Evolutionary conservation across 2,888 invertebrate species (phyloP).

Genomic region (Hypselothyrea guttata): DNA sequence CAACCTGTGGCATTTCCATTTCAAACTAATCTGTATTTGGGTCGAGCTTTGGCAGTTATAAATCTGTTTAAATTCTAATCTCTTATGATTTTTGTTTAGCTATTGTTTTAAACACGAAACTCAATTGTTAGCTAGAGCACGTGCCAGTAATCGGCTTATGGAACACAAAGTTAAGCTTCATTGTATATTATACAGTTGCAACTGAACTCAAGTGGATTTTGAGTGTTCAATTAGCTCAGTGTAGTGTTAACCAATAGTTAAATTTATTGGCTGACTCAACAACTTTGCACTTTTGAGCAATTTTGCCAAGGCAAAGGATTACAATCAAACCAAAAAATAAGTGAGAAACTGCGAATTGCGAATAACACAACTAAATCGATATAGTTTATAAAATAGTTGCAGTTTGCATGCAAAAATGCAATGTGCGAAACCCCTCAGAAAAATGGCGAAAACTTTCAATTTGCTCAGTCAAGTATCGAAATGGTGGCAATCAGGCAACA

Average conservation of each 20-base stretch:
- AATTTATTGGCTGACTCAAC: conserved; percentile 50
- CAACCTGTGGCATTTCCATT: too few relatives aligned
- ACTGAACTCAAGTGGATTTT: conserved; percentile 30
- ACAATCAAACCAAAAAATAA: too few relatives aligned
- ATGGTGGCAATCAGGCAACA: conserved; percentile 48
- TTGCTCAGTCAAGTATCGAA: conserved; percentile 58
- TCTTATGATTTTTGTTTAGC: too few relatives aligned
- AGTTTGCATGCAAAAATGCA: conserved; percentile 31
- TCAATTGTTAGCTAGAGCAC: too few relatives aligned
- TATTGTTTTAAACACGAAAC: too few relatives aligned
- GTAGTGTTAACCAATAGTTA: neutral
- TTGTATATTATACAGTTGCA: too few relatives aligned
- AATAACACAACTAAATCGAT: conserved; percentile 27
- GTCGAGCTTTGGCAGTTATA: too few relatives aligned
- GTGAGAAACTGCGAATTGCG: conserved; percentile 15
- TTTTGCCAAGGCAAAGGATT: conserved; percentile 44
- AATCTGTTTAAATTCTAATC: too few relatives aligned
- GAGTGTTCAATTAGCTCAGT: conserved; percentile 16
- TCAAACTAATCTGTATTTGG: too few relatives aligned
- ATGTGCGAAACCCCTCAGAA: conserved; percentile 41
- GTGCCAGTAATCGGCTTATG: too few relatives aligned
- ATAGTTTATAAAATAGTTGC: conserved; percentile 47
- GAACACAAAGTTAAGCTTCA: too few relatives aligned
- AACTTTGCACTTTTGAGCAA: conserved; percentile 59
- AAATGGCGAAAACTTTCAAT: conserved; percentile 63